Base-by-base conservation (phyloP, 2,888 invertebrate species). In the Spatulosminthurus flaviceps region DNA sequence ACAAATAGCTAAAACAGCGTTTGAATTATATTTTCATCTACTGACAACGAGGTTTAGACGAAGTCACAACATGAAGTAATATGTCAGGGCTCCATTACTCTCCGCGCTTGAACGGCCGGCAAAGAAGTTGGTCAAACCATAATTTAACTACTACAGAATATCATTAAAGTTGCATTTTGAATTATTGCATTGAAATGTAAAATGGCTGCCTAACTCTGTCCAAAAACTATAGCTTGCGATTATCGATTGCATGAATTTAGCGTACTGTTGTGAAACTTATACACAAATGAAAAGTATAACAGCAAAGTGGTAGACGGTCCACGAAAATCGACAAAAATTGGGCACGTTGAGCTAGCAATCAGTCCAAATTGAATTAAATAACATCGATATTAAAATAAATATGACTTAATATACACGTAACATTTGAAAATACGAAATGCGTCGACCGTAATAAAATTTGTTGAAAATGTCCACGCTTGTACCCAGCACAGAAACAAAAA, bases 271-370 rank as follows among this genome's bases (percentile, higher is more conserved):
- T 22, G 9, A 2, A 26, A 64, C 26, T 22, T 64, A 21, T 22
- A 24, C 13, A 13, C 13, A n/a, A 61, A 21, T n/a, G 11, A 24
- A 24, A 26, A 64, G 2, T 64, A 64, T 11, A 22, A 22, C 64
- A 61, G n/a, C 5, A 64, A 64, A 22, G 2, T 24, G 13, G 2
- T n/a, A 5, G 2, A 24, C 9, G 26, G 5, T 64, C 24, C 4
- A 22, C 7, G n/a, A 64, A 64, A 26, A 24, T 21, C 26, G 24
- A 64, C 24, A 13, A 22, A n/a, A 22, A 64, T 64, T 64, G 64
- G 64, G 2, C 64, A 64, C 64, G 26, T 22, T 64, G 21, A 64
- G 64, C 64, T 64, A 64, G 24, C 21, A 64, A 64, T 64, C 64
- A 64, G 64, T 64, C 64, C 64, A 64, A 64, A n/a, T 11, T 22